Percentiles rank a stretch among this genome's conserved stretches.
Conservation (phyloP, 1,140 invertebrate species). For the Neodiprion fabricii region DNA sequence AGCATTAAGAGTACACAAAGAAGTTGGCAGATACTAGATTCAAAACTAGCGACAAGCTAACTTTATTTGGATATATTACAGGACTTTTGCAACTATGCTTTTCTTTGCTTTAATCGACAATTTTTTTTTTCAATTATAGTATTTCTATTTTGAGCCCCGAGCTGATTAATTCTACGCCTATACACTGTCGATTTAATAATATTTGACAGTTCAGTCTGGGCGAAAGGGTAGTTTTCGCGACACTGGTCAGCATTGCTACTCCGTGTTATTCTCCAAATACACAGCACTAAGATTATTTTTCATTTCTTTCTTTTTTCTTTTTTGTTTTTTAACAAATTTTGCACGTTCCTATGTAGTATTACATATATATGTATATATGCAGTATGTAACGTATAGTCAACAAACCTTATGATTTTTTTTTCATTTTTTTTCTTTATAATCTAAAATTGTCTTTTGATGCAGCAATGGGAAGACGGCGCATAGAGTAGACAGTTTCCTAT, state of each 20-base stretch:
- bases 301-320: background rate
- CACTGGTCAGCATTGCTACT: no score
- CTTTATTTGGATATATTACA: no score
- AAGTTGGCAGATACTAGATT: no score
- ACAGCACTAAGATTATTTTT: background rate
- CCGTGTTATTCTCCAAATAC: no score
- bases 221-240: background rate
- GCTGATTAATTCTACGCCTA: no score
- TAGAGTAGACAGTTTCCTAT: constrained; percentile 37
- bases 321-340: background rate
- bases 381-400: constrained; percentile 55
- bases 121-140: no score
- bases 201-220: background rate
- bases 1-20: no score
- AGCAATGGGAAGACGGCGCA: constrained; percentile 62
- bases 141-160: no score
- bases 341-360: no score
- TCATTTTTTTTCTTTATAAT: constrained; percentile 14
- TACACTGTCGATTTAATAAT: background rate
- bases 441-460: constrained; percentile 54
- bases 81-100: no score
- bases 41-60: no score
- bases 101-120: no score
- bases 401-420: constrained; percentile 56
- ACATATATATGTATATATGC: constrained; percentile 25